Evolutionary conservation across 2,888 invertebrate genomes (phyloP).

Genomic region (Himalopsyche anomala): DNA sequence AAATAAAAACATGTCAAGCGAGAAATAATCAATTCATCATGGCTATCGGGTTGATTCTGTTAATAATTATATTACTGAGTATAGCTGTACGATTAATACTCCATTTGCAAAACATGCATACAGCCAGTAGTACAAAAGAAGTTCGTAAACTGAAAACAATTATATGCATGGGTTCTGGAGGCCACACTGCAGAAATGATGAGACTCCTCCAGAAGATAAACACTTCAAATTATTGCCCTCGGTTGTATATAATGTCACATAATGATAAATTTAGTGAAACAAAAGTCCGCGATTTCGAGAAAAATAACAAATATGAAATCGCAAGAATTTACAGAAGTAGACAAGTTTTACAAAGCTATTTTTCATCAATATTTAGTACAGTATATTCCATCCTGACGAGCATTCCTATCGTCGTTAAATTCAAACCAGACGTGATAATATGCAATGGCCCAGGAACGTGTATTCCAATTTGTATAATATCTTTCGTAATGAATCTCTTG

Average conservation of each 20-base stretch:
- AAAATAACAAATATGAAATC: constrained; percentile 73
- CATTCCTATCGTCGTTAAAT: constrained; percentile 81
- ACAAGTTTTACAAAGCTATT: constrained; percentile 90
- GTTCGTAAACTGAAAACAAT: constrained; percentile 72
- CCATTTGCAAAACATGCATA: constrained; percentile 10
- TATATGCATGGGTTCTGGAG: constrained; percentile 87
- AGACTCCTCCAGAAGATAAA: constrained; percentile 82
- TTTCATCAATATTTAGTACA: constrained; percentile 88
- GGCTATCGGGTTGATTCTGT: not conserved
- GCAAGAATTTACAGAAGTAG: constrained; percentile 88
- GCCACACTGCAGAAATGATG: constrained; percentile 97
- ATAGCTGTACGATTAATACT: not conserved
- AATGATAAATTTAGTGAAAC: constrained; percentile 86
- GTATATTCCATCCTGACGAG: constrained; percentile 82
- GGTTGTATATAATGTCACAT: constrained; percentile 87
- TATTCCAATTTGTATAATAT: constrained; percentile 90
- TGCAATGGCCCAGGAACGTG: constrained; percentile 99
- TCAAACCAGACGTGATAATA: constrained; percentile 88
- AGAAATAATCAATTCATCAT: not conserved
- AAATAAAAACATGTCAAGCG: not conserved
- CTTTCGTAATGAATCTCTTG: constrained; percentile 83
- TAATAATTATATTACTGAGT: not conserved
- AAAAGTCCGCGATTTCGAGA: constrained; percentile 80
- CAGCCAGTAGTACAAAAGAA: not conserved
- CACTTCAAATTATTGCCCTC: constrained; percentile 81